These are phyloP conservation scores for Sitophilus oryzae DNA, from an alignment of 1,140 invertebrate genomes.

Conservation along the genomic window DNA sequence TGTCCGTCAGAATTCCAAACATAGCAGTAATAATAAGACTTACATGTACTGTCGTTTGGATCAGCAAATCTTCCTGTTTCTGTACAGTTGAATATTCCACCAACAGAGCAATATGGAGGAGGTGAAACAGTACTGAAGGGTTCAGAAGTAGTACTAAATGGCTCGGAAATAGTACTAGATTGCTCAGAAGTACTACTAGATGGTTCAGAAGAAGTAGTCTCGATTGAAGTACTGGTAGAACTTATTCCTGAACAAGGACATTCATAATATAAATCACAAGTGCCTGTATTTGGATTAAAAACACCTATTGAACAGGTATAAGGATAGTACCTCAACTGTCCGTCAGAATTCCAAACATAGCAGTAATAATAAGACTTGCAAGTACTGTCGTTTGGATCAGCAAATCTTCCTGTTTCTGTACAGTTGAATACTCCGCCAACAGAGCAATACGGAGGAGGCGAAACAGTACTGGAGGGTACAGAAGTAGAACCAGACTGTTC, in stretches of 20 bases:
- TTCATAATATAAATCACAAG: background rate
- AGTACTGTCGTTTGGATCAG: background rate
- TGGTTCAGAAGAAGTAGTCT: background rate
- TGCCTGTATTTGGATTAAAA: background rate
- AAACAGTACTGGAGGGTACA: no score
- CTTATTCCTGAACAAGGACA: background rate
- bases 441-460: background rate
- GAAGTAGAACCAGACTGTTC: background rate
- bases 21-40: background rate
- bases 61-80: background rate
- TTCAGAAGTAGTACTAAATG: background rate
- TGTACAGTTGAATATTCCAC: background rate
- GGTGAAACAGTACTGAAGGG: background rate
- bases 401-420: background rate
- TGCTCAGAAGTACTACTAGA: background rate
- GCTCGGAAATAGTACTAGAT: background rate
- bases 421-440: background rate
- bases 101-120: background rate
- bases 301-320: background rate
- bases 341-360: no score
- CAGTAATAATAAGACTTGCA: constrained; percentile 1
- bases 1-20: background rate
- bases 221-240: no score
- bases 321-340: no score
- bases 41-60: background rate